Evolutionary conservation across 1,140 invertebrate genomes (phyloP).

Genomic region (Drosophila tani): DNA sequence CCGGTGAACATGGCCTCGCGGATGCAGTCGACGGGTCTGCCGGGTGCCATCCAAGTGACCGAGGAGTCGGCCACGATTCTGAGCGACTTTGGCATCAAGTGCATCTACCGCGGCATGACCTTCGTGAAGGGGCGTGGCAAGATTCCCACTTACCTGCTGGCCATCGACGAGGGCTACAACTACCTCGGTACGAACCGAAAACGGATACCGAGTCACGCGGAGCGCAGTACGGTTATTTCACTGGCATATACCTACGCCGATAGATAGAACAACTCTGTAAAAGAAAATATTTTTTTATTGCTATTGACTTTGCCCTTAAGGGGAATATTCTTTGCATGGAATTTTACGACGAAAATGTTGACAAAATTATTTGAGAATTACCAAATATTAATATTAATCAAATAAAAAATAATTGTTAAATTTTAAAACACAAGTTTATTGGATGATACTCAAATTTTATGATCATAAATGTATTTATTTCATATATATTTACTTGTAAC

Average conservation of each 20-base stretch:
- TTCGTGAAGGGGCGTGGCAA: constrained; percentile 34
- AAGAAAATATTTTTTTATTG: background rate
- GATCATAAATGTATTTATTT: too few relatives aligned
- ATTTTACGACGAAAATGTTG: too few relatives aligned
- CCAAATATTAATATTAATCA: too few relatives aligned
- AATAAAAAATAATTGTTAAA: too few relatives aligned
- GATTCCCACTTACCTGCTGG: constrained; percentile 42
- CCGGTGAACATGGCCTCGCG: constrained; percentile 97
- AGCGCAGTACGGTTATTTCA: background rate
- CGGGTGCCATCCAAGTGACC: constrained; percentile 92
- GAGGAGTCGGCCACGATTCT: constrained; percentile 90
- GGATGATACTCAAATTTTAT: too few relatives aligned
- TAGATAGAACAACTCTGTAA: background rate
- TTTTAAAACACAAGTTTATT: too few relatives aligned
- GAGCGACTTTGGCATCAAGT: constrained; percentile 63
- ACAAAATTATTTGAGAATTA: too few relatives aligned
- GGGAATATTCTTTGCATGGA: too few relatives aligned
- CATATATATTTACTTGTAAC: too few relatives aligned
- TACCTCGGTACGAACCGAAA: background rate
- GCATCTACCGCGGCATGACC: constrained; percentile 29
- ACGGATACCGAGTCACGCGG: background rate
- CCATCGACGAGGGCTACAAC: constrained; percentile 2
- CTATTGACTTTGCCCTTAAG: too few relatives aligned
- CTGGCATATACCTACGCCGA: background rate
- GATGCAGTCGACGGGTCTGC: constrained; percentile 93